Base-by-base conservation (phyloP, 2,888 invertebrate genomes). In the Plagiodera versicolora region DNA sequence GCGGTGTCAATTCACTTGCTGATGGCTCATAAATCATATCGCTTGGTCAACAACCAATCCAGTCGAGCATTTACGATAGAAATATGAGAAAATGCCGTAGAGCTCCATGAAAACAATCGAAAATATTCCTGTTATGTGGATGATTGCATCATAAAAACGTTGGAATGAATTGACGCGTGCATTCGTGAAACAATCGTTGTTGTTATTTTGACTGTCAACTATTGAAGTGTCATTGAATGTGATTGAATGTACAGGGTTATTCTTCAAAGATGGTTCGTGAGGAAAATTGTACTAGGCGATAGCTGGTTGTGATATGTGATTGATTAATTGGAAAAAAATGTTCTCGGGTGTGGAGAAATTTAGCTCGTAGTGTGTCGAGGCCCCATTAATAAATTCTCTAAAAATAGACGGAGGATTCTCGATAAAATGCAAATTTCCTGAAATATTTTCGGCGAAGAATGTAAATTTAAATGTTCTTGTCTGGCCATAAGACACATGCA, bases 401-500 rank as follows among this genome's bases (percentile, higher is more conserved):
- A n/a, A 39, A 39, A 39, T 39, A 39, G 14, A 39, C 39, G 4
- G 3, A n/a, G 39, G 14, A 39, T 39, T 39, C 39, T n/a, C 11
- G 39, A 39, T 39, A 6, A 39, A 24, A 39, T 39, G 39, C 39
- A 14, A n/a, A 39, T 39, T 39, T 39, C 39, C 39, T 39, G 39
- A 14, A 39, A 39, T 39, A 39, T 39, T 39, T 39, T 39, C 39
- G 39, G 39, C 39, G 39, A 39, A 39, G 39, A 39, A 39, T 39
- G 39, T 39, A 39, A 39, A 39, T 39, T 39, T 39, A 39, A 14
- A 39, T 39, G 39, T 39, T 39, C 39, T 1, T 14, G 39, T 39
- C 39, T 39, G n/a, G 39, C 39, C 39, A 39, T 39, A 39, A 39
- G 39, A 39, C 39, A 39, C 39, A 39, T 39, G 39, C 39, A 39